These are phyloP conservation scores for Drosophila orosa DNA, from an alignment of 1,140 invertebrate species.

Conservation along the genomic window DNA sequence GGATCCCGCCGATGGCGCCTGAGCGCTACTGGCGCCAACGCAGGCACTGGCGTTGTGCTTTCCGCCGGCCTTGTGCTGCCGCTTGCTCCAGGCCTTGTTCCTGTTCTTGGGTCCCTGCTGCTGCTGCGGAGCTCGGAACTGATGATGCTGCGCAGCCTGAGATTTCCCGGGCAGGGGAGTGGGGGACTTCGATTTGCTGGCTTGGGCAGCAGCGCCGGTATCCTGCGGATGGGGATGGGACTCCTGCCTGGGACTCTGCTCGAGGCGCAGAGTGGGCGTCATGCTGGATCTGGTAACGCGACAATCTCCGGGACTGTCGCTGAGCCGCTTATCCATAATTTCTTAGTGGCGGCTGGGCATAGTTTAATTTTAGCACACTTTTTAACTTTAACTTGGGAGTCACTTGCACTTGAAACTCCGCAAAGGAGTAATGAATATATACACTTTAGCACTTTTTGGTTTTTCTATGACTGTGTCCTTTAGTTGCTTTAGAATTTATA, in stretches of 20 bases:
- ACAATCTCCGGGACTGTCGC: conserved; percentile 79
- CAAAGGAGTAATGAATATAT: not conserved
- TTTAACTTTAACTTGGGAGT: not conserved
- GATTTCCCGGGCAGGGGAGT: conserved; percentile 55
- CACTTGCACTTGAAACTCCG: conserved; percentile 1
- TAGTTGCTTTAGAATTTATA: not conserved
- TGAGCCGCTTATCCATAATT: conserved; percentile 64
- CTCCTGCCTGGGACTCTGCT: conserved; percentile 50
- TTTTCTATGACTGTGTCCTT: not conserved
- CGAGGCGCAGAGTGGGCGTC: conserved; percentile 62
- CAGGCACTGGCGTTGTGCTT: conserved; percentile 53
- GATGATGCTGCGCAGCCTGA: conserved; percentile 63
- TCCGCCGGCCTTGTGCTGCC: conserved; percentile 68
- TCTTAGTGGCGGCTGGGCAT: conserved; percentile 2
- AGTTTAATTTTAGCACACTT: conserved; percentile 12
- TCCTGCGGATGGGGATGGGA: conserved; percentile 30
- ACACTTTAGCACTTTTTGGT: not conserved
- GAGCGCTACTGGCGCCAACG: conserved; percentile 32
- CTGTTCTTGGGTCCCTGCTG: conserved; percentile 62
- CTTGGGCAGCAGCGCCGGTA: conserved; percentile 17
- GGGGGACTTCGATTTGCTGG: conserved; percentile 52
- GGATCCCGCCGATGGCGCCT: conserved; percentile 23
- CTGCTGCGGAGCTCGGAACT: conserved; percentile 80
- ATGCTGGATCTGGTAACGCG: conserved; percentile 72
- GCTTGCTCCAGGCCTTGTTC: conserved; percentile 77